Conservation (phyloP, 2,888 invertebrate species). For the Euclidia mi region DNA sequence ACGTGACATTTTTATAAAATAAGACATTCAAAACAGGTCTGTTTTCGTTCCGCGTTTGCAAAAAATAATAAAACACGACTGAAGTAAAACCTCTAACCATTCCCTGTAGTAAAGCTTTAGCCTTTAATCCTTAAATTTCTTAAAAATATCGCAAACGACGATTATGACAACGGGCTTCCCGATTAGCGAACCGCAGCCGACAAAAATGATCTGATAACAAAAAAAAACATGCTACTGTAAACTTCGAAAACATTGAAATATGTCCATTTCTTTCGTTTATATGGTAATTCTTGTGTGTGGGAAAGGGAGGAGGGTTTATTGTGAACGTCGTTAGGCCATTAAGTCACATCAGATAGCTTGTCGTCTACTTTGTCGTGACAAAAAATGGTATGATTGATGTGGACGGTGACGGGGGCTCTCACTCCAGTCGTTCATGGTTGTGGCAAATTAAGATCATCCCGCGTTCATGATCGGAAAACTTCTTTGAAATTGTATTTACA, state of each 20-base stretch:
- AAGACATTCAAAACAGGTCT: no score
- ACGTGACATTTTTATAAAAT: no score
- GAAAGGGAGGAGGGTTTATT: conserved; percentile 22
- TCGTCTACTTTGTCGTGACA: conserved; percentile 79
- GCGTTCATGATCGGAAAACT: conserved; percentile 1
- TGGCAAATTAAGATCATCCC: not conserved
- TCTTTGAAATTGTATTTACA: not conserved
- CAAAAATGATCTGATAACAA: conserved; percentile 45
- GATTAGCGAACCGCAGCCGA: conserved; percentile 39
- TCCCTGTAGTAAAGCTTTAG: not conserved
- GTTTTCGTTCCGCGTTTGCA: not conserved
- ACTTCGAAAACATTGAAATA: conserved; percentile 5
- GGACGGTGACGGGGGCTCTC: conserved; percentile 28
- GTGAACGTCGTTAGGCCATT: conserved; percentile 60
- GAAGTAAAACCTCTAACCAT: not conserved
- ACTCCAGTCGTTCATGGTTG: conserved; percentile 20
- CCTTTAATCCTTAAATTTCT: not conserved
- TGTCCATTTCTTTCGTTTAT: conserved; percentile 8
- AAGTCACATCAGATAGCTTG: conserved; percentile 68
- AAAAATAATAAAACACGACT: not conserved
- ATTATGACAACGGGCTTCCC: conserved; percentile 44
- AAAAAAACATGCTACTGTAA: conserved; percentile 37
- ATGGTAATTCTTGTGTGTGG: conserved; percentile 3
- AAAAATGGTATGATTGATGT: conserved; percentile 78
- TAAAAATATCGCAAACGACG: conserved; percentile 21